phyloP scores from a whole-genome alignment of 2,888 invertebrate genomes.

The Drosophila histrio region DNA sequence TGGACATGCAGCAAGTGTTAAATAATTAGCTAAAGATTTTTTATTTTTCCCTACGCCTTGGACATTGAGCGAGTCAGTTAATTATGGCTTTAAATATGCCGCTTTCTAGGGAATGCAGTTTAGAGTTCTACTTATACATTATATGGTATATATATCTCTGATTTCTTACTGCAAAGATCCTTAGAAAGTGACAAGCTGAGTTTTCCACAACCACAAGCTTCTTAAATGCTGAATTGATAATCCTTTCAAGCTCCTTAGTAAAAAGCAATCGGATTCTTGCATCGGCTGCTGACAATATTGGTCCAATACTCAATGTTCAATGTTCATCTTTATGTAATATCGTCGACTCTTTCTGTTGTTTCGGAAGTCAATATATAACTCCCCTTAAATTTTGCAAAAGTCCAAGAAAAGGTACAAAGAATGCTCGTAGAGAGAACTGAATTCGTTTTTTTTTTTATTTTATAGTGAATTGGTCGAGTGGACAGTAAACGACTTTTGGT shows the following conservation, averaged over 20 bases:
- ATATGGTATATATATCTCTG: background rate
- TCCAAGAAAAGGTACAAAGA: slow-evolving; percentile 2
- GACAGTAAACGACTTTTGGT: slow-evolving; percentile 16
- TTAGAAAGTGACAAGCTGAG: too few relatives aligned
- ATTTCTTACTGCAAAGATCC: too few relatives aligned
- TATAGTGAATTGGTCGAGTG: slow-evolving; percentile 18
- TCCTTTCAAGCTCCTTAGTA: background rate
- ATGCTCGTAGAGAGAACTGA: background rate
- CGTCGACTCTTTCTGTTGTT: slow-evolving; percentile 1
- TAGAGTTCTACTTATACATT: background rate
- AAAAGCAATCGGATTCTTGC: background rate
- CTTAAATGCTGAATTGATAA: background rate
- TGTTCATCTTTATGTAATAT: slow-evolving; percentile 17
- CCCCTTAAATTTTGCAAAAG: background rate
- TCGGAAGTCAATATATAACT: slow-evolving; percentile 8
- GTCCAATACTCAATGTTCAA: slow-evolving; percentile 24
- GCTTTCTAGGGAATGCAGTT: background rate
- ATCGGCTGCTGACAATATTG: slow-evolving; percentile 35
- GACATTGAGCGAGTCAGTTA: slow-evolving; percentile 7
- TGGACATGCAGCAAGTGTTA: slow-evolving; percentile 55
- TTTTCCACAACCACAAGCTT: too few relatives aligned
- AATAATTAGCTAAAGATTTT: slow-evolving; percentile 44
- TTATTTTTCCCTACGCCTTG: slow-evolving; percentile 6
- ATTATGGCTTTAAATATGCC: slow-evolving; percentile 9
- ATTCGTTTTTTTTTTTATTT: slow-evolving; percentile 36